Evolutionary conservation across 2,113 vertebrate species (phyloP), one percentile per base, ranked within the genome.

Genomic region (Centropus bengalensis): DNA sequence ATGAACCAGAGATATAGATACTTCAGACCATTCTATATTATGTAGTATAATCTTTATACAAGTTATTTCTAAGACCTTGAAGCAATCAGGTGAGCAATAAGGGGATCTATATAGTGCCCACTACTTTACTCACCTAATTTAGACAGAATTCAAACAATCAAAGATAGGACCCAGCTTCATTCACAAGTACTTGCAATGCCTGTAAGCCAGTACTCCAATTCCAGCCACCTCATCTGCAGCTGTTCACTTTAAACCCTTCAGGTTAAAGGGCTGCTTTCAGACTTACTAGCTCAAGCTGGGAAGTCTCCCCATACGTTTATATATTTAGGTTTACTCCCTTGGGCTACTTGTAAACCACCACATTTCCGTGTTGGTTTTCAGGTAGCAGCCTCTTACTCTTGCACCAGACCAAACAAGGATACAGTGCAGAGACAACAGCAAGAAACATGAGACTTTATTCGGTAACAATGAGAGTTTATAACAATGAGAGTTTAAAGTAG

Each of bases 241-340:
- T 30, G 3, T 58, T 47, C 68, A 32, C 42, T 69, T 5, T 74
- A 66, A 45, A 1, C 13, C 30, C 11, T 28, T 14, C 20, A 64
- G 3, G 40, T 12, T 27, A 59, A 55, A 9, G 0, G 0, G 54
- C 20, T 44, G 21, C 6, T 82, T 69, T 18, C 6, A 2, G 15
- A 58, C 11, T 26, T 27, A 75, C 2, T 5, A 22, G 64, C 16
- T 70, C 63, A 70, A n/a, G 5, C 14, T 77, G 33, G 2, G 32
- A 63, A 64, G 8, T 5, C 13, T 42, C 8, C 27, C 21, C 4
- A 30, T 5, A 42, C 3, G 49, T 52, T 82, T 52, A 27, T 79
- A 30, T 24, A 16, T 3, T 12, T 51, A 8, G 2, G 28, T 49
- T 52, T 24, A 19, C 2, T 3, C 10, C 28, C 27, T 8, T 1